A percentile compares a stretch with the other conserved stretches of the same genome.
Evolutionary conservation across 2,797 vertebrate genomes (phyloP).

Genomic region (Scolopax bukidnonensis): DNA sequence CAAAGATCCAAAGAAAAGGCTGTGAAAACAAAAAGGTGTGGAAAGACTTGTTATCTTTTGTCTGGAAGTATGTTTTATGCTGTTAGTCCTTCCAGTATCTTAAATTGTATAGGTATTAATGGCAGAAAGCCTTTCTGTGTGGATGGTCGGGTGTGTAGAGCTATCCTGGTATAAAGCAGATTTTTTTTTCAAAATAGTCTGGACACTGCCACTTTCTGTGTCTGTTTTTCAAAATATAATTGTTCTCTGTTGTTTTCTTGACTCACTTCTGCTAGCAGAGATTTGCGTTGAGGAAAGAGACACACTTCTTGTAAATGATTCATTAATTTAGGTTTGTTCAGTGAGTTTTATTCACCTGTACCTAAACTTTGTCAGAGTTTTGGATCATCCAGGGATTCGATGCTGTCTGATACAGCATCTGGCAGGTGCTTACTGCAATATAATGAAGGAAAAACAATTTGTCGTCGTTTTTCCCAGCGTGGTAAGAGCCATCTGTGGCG

Average conservation of each 20-base stretch:
- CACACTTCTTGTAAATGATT: not conserved
- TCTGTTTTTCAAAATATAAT: not conserved
- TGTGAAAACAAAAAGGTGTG: not conserved
- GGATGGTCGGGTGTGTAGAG: too few relatives aligned
- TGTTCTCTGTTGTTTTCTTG: not conserved
- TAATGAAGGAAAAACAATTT: not conserved
- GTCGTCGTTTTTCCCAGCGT: not conserved
- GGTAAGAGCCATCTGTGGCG: rapidly evolving
- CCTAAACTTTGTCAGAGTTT: not conserved
- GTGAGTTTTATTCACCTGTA: not conserved
- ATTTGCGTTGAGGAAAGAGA: not conserved
- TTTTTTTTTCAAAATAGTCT: not conserved
- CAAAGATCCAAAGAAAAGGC: not conserved
- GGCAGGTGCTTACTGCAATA: not conserved
- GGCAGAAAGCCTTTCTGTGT: not conserved
- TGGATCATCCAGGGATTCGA: rapidly evolving
- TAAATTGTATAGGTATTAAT: not conserved
- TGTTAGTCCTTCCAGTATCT: not conserved
- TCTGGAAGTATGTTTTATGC: not conserved
- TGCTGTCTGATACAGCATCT: not conserved
- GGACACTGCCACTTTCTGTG: rapidly evolving
- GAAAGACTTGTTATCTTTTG: not conserved
- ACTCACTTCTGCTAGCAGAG: rapidly evolving
- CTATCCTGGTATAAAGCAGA: not conserved
- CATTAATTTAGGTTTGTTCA: not conserved